These are phyloP conservation scores for Schizopygopsis malacanthus DNA, from an alignment of 2,797 vertebrate genomes.

Conservation along the genomic window DNA sequence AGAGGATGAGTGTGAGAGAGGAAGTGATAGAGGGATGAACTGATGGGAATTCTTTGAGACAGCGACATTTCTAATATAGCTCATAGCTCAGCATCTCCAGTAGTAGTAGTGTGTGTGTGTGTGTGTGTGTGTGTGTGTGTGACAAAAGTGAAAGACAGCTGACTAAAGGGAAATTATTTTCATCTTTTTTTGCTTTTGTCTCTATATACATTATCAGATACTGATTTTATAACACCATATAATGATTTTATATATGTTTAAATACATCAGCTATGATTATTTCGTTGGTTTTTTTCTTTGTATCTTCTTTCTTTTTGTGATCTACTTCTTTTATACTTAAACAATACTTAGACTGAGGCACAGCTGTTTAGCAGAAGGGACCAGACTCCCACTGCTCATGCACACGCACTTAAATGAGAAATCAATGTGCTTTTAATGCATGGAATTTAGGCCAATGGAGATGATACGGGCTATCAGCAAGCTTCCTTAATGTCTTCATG, in stretches of 20 bases:
- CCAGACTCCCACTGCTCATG: not conserved
- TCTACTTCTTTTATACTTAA: not conserved
- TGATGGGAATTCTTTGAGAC: constrained; percentile 49
- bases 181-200: not conserved
- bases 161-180: not conserved
- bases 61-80: constrained; percentile 36
- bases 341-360: constrained; percentile 13
- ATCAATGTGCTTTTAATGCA: constrained; percentile 40
- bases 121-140: not conserved
- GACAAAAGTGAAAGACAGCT: constrained; percentile 27
- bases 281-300: not conserved
- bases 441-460: constrained; percentile 29
- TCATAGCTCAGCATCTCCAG: not conserved
- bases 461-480: constrained; percentile 9
- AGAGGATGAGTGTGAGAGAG: not conserved
- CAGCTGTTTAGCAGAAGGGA: constrained; percentile 47
- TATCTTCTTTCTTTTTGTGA: not conserved
- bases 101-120: not conserved
- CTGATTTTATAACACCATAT: not conserved
- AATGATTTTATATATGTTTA: too few relatives aligned
- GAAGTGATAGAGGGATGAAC: not conserved
- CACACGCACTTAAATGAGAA: constrained; percentile 4
- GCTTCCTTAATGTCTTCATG: constrained; percentile 51
- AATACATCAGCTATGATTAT: not conserved
- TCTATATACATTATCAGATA: not conserved